Conservation (phyloP, 2,888 invertebrate species). For the Mimas tiliae region DNA sequence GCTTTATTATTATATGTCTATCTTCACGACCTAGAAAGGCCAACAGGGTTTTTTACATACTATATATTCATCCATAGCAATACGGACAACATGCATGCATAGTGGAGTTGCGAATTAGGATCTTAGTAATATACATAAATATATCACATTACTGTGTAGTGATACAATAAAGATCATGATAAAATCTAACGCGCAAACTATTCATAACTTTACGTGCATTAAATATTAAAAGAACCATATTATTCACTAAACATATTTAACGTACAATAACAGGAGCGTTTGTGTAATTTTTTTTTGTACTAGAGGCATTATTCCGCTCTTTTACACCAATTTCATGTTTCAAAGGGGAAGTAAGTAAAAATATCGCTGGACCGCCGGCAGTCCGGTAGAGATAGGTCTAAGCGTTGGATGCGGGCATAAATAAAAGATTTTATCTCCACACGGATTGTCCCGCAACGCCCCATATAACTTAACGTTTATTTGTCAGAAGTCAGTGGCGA, state of each 20-base stretch:
- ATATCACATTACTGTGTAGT: not conserved
- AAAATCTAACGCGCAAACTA: not conserved
- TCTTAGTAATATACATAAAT: not conserved
- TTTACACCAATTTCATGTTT: conserved; percentile 27
- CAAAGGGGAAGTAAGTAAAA: conserved; percentile 27
- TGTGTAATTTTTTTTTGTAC: not conserved
- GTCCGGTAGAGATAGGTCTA: conserved; percentile 32
- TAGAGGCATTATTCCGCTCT: not conserved
- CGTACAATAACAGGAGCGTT: conserved; percentile 1
- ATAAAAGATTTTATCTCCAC: conserved; percentile 44
- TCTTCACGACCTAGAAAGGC: too few relatives aligned
- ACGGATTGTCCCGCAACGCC: conserved; percentile 8
- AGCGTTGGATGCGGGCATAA: conserved; percentile 40
- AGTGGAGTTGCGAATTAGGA: too few relatives aligned
- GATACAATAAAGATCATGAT: not conserved
- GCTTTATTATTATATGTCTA: too few relatives aligned
- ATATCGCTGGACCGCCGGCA: conserved; percentile 29
- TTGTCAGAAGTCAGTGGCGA: conserved; percentile 23
- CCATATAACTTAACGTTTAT: conserved; percentile 28
- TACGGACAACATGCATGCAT: too few relatives aligned
- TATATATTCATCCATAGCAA: too few relatives aligned
- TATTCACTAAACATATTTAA: not conserved
- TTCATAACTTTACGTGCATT: not conserved
- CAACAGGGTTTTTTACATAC: too few relatives aligned
- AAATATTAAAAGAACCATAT: conserved; percentile 8